Base-by-base conservation (phyloP, 2,888 invertebrate species). In the Drosophila maculinotata region DNA sequence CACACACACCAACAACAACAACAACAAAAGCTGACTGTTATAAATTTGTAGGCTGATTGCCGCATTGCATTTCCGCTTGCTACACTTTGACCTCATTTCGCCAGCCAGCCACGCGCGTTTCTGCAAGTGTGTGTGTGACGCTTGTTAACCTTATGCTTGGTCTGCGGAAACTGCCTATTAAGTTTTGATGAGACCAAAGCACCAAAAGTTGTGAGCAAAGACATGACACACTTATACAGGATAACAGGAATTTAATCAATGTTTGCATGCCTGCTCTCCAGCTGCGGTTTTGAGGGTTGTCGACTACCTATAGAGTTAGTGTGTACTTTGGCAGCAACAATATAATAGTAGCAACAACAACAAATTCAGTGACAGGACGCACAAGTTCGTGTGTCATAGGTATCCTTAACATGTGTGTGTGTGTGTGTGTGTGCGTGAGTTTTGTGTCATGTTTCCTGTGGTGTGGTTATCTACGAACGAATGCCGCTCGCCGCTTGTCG, bases 31-130 rank as follows among this genome's bases (percentile, higher is more conserved):
- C 49, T 45, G 54, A 56, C 56, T 67, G 51, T 56, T 71, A 62
- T 71, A 81, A 79, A 74, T 79, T 69, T 72, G 63, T 70, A 70
- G 67, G 66, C 74, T 78, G 81, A 75, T 77, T 83, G 80, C 57
- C 62, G 75, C 69, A 59, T 70, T 80, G 78, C 77, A 80, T 75
- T 80, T 80, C 83, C 80, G 66, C 59, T 36, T 41, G 36, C 52
- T 51, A 56, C 52, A 58, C 44, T 54, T 63, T 81, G 81, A 59
- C 76, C 82, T 60, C 81, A 66, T 74, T 82, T 74, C 26, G 31
- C 42, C 45, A 56, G 35, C 58, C 42, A 60, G 25, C 36, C 41
- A 31, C 44, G 49, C 25, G 15, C 47, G 48, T 45, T 31, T 48
- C 35, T 26, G 36, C 33, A 51, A 47, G 52, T 57, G 20, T 49